Base-by-base conservation (phyloP, 2,113 vertebrate species). In the Leptocoma aspasia region DNA sequence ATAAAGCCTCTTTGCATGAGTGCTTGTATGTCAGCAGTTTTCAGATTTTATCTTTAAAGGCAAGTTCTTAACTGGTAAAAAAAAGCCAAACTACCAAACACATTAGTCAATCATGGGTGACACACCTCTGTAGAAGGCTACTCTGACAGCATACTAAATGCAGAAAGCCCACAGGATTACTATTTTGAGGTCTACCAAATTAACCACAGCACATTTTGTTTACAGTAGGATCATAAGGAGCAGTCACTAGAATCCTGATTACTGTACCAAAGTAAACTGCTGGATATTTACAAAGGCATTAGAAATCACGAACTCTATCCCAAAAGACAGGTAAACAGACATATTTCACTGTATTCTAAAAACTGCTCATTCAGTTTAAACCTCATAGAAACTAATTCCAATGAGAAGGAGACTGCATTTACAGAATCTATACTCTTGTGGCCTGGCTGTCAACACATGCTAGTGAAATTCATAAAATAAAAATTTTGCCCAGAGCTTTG, bases 111-210 rank as follows among this genome's bases (percentile, higher is more conserved):
- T 44, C 73, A 64, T 12, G n/a, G 41, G 41, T 86, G 53, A 91
- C 73, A 57, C 6, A 60, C 49, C n/a, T 75, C 45, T 81, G 12
- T 59, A 76, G 37, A 89, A 89, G 22, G 37, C 70, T 84, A 87
- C 26, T 61, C 73, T 91, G 66, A 76, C 73, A 86, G 81, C 53
- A 75, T 21, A 45, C 31, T 61, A 91, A 92, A 92, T 39, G 41
- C 20, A 84, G 92, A 76, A 95, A 89, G 15, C 89, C 73, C 70
- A 86, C 61, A 79, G 66, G 61, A 76, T 72, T 95, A 84, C 72
- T 94, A 87, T 94, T 96, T 82, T 88, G 41, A 92, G 72, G 35
- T 56, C 49, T 87, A 79, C 49, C 61, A 84, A 94, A 94, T 86
- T 82, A 94, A 94, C 17, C 24, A 79, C 44, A 53, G 73, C 52